These are phyloP conservation scores for Pangasianodon gigas DNA, from an alignment of 2,113 vertebrate species.

Conservation along the genomic window DNA sequence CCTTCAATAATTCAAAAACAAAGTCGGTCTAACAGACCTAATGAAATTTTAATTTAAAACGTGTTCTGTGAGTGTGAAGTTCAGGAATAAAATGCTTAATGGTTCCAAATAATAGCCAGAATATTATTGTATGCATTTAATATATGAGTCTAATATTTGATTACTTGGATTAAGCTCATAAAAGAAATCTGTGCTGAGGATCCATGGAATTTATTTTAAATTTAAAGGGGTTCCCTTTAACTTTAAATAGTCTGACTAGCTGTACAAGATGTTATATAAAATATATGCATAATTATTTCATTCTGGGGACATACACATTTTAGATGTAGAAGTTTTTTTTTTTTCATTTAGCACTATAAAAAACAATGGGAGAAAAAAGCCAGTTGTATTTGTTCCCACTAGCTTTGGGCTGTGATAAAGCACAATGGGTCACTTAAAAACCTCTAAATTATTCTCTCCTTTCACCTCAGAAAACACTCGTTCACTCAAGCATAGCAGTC, in stretches of 20 bases:
- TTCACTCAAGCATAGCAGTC: conserved; percentile 27
- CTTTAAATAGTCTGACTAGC: neutral
- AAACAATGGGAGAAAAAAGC: neutral
- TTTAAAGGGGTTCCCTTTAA: neutral
- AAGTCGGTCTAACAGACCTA: neutral
- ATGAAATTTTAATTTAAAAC: neutral
- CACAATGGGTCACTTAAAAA: conserved; percentile 11
- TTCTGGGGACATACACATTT: neutral
- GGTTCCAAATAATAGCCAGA: neutral
- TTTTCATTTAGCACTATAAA: neutral
- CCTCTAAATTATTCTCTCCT: conserved; percentile 18
- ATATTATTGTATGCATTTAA: neutral
- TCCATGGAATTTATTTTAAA: neutral
- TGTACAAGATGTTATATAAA: neutral
- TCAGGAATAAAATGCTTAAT: neutral
- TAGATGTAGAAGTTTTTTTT: neutral
- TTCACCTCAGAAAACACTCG: conserved; percentile 1
- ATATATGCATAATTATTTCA: neutral
- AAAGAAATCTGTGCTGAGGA: neutral
- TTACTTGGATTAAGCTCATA: neutral
- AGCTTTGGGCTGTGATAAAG: conserved; percentile 2
- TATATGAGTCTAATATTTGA: neutral
- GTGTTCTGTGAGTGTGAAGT: neutral
- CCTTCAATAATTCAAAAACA: neutral
- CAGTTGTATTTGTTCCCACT: neutral